These are phyloP conservation scores for Quiscalus mexicanus DNA, from an alignment of 2,113 vertebrate species.

Conservation along the genomic window DNA sequence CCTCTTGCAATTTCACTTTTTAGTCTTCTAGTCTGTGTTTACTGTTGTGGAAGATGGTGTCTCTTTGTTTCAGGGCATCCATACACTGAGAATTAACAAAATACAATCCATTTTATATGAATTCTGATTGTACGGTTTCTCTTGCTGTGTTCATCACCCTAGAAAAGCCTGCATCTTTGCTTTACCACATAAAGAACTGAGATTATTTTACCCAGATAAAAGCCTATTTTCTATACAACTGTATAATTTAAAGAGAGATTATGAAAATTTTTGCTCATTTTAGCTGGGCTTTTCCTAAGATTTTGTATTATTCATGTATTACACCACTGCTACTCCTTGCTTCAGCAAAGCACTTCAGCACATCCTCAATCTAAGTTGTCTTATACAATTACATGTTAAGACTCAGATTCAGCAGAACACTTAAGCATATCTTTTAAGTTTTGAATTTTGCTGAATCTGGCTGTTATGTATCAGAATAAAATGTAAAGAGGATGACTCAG, in stretches of 20 bases:
- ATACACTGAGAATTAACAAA: not conserved
- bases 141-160: not conserved
- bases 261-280: not conserved
- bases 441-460: not conserved
- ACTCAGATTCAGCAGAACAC: not conserved
- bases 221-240: not conserved
- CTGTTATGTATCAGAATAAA: not conserved
- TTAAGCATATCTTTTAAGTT: not conserved
- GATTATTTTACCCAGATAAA: not conserved
- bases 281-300: not conserved
- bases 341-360: not conserved
- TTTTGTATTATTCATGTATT: not conserved
- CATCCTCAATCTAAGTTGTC: not conserved
- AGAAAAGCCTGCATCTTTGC: not conserved
- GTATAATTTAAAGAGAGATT: not conserved
- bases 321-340: not conserved
- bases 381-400: not conserved
- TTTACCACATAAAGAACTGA: not conserved
- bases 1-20: not conserved
- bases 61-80: not conserved
- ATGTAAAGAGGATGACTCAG: not conserved
- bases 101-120: not conserved
- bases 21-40: not conserved
- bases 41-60: not conserved
- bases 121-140: not conserved